Evolutionary conservation across 2,113 vertebrate genomes (phyloP).

Genomic region (Brachypodius melanocephalos): DNA sequence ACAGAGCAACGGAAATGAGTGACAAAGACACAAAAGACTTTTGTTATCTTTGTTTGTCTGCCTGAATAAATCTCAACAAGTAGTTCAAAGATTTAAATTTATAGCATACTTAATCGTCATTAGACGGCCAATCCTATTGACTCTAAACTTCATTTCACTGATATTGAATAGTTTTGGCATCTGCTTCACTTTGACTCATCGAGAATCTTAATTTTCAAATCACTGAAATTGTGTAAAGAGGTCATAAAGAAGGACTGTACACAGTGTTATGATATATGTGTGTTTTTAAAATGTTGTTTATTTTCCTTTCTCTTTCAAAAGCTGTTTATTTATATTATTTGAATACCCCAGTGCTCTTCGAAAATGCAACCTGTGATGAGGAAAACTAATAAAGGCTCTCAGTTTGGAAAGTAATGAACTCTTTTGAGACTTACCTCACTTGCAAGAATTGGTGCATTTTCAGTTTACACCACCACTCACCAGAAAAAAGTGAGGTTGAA

Average conservation of each 20-base stretch:
- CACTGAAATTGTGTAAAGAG: constrained; percentile 49
- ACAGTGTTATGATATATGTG: background rate
- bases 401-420: background rate
- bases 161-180: constrained; percentile 73
- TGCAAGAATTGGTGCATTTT: background rate
- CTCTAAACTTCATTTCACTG: constrained; percentile 67
- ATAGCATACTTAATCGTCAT: constrained; percentile 81
- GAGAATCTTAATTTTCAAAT: constrained; percentile 67
- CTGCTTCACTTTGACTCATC: constrained; percentile 57
- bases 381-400: background rate
- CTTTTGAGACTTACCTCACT: background rate
- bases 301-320: background rate
- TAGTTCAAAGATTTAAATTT: constrained; percentile 84
- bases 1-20: constrained; percentile 80
- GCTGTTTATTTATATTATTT: background rate
- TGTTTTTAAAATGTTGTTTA: background rate
- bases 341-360: background rate
- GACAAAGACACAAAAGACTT: constrained; percentile 86
- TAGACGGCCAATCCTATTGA: constrained; percentile 76
- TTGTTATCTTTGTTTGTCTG: constrained; percentile 88
- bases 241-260: constrained; percentile 40
- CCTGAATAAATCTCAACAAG: constrained; percentile 86
- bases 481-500: background rate
- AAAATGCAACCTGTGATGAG: background rate
- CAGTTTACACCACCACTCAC: background rate